Percentiles rank a stretch among this genome's conserved stretches.
These are phyloP conservation scores for Neocrepidodera transversa DNA, from an alignment of 2,888 invertebrate genomes.

Conservation along the genomic window DNA sequence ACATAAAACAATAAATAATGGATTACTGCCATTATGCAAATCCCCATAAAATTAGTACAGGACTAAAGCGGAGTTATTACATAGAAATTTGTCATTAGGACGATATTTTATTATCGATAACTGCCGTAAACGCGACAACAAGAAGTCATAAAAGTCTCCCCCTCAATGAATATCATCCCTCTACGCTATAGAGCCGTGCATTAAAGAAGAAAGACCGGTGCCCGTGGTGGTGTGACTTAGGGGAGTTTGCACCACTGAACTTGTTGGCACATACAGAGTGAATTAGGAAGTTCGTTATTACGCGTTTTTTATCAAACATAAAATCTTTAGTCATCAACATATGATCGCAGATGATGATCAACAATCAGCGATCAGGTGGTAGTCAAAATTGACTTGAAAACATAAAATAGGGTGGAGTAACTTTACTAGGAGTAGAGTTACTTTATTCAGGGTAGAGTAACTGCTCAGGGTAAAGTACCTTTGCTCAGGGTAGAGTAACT, in stretches of 20 bases:
- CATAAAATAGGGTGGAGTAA: too few species aligned
- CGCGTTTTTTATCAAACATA: not conserved
- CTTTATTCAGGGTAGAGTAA: too few species aligned
- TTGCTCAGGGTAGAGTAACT: too few species aligned
- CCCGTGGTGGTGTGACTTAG: slow-evolving; percentile 30
- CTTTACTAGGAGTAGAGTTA: too few species aligned
- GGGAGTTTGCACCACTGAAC: slow-evolving; percentile 28
- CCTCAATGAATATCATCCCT: slow-evolving; percentile 44
- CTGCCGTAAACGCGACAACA: slow-evolving; percentile 50
- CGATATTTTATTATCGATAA: slow-evolving; percentile 49
- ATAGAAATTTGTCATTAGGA: slow-evolving; percentile 46
- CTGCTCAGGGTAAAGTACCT: too few species aligned
- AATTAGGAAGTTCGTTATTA: slow-evolving; percentile 8
- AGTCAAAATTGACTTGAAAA: too few species aligned
- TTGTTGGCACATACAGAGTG: slow-evolving; percentile 22
- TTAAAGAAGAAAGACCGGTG: slow-evolving; percentile 33
- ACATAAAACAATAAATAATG: slow-evolving; percentile 7
- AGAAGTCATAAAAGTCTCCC: slow-evolving; percentile 50
- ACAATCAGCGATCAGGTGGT: too few species aligned
- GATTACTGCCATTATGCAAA: slow-evolving; percentile 20
- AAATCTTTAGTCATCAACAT: too few species aligned
- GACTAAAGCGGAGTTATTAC: slow-evolving; percentile 37
- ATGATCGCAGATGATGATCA: too few species aligned
- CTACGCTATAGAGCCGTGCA: slow-evolving; percentile 25
- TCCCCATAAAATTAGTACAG: slow-evolving; percentile 32